Evolutionary conservation across 1,140 invertebrate genomes (phyloP).

Genomic region (Cecropterus lyciades): DNA sequence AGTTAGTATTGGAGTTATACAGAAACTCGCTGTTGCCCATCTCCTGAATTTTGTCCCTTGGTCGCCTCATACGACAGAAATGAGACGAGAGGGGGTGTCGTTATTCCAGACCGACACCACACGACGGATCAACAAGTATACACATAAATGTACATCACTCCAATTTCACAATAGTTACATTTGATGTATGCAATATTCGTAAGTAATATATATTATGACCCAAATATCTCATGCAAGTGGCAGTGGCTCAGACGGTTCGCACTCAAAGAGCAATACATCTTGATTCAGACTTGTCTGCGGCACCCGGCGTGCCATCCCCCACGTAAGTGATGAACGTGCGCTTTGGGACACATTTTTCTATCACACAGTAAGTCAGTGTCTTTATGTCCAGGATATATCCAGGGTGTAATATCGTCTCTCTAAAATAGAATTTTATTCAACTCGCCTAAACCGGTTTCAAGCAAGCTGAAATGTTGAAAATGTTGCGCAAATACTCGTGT

Average conservation of each 20-base stretch:
- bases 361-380: conserved; percentile 15
- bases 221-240: neutral
- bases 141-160: too few species aligned
- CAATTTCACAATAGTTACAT: too few species aligned
- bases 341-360: conserved; percentile 26
- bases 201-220: neutral
- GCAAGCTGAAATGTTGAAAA: conserved; percentile 23
- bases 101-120: too few species aligned
- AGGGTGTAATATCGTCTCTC: neutral
- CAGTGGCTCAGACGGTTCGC: neutral
- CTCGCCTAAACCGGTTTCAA: neutral
- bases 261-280: conserved; percentile 14
- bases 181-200: neutral
- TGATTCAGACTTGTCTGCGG: conserved; percentile 16
- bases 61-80: too few species aligned
- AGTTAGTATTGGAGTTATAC: too few species aligned
- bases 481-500: conserved; percentile 14
- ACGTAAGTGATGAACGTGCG: conserved; percentile 15
- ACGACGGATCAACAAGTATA: too few species aligned
- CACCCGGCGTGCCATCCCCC: neutral
- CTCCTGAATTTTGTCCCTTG: too few species aligned
- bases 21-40: too few species aligned
- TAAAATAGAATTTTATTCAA: conserved; percentile 17
- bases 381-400: neutral
- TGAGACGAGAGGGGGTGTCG: too few species aligned